Conservation (phyloP, 2,797 vertebrate genomes). For the Thamnophis elegans region DNA sequence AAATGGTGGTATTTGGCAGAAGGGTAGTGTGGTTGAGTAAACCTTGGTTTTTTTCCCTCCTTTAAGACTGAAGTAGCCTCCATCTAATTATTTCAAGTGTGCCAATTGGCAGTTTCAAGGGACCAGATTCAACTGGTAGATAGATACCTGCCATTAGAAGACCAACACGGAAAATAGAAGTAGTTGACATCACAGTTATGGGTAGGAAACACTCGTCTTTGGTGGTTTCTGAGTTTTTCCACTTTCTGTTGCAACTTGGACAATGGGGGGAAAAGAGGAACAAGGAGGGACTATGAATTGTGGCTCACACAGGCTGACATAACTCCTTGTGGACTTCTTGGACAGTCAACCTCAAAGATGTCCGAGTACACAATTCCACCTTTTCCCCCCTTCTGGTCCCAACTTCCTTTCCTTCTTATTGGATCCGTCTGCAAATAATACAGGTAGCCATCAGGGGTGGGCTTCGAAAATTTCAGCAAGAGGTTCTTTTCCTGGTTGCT, state of each 20-base stretch:
- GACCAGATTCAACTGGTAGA: neutral
- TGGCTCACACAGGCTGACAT: neutral
- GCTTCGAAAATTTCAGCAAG: no score
- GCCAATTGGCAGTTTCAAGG: neutral
- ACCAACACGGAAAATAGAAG: neutral
- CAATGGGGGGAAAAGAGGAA: neutral
- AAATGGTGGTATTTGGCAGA: neutral
- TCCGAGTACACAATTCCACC: neutral
- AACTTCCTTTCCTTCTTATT: neutral
- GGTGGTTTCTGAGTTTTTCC: neutral
- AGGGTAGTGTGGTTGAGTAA: neutral
- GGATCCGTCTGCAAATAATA: neutral
- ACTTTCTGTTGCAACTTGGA: neutral
- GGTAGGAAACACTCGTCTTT: neutral
- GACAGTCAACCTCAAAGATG: neutral
- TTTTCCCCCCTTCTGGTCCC: neutral
- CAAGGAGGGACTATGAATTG: neutral
- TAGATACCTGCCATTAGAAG: neutral
- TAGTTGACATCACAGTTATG: neutral
- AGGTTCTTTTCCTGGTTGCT: no score
- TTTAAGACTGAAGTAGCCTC: no score
- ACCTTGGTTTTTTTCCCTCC: neutral
- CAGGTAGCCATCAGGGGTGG: neutral
- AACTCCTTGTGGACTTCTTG: neutral
- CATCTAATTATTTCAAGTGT: neutral